These are phyloP conservation scores for Drosophila orosa DNA, from an alignment of 1,140 invertebrate genomes.

Conservation along the genomic window DNA sequence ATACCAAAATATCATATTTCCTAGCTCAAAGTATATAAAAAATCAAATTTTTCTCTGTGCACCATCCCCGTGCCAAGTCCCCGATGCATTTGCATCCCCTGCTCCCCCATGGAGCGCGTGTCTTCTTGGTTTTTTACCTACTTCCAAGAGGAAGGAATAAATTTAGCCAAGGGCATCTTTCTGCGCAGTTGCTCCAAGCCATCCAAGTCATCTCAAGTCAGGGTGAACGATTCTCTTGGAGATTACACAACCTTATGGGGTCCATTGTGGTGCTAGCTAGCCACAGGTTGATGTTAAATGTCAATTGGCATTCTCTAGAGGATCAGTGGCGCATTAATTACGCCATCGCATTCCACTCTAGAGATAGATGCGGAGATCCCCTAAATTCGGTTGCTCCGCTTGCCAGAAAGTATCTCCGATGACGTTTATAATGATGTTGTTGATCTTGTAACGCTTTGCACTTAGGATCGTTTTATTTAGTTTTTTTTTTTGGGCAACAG, in stretches of 20 bases:
- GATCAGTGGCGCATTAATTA: constrained; percentile 76
- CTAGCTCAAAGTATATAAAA: too few relatives aligned
- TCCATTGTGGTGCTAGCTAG: constrained; percentile 32
- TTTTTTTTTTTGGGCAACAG: constrained; percentile 10
- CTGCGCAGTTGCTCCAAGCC: constrained; percentile 62
- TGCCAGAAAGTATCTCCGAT: constrained; percentile 28
- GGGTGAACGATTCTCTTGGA: constrained; percentile 25
- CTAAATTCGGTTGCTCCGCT: constrained; percentile 1
- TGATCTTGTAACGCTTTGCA: constrained; percentile 76
- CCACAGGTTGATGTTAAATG: constrained; percentile 82
- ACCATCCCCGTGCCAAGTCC: constrained; percentile 26
- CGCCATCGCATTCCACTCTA: constrained; percentile 31
- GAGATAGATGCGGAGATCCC: background rate
- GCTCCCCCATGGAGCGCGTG: constrained; percentile 69
- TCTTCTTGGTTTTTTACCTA: constrained; percentile 55
- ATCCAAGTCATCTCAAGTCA: constrained; percentile 11
- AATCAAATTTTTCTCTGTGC: background rate
- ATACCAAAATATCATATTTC: background rate
- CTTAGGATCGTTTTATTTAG: constrained; percentile 45
- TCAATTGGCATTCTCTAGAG: constrained; percentile 79
- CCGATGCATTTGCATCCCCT: constrained; percentile 34
- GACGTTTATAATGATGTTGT: constrained; percentile 74
- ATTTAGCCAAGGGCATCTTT: constrained; percentile 26
- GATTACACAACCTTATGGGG: constrained; percentile 49
- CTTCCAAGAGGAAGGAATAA: constrained; percentile 23